Conservation (phyloP, 2,888 invertebrate species). For the Heliconius aoede region DNA sequence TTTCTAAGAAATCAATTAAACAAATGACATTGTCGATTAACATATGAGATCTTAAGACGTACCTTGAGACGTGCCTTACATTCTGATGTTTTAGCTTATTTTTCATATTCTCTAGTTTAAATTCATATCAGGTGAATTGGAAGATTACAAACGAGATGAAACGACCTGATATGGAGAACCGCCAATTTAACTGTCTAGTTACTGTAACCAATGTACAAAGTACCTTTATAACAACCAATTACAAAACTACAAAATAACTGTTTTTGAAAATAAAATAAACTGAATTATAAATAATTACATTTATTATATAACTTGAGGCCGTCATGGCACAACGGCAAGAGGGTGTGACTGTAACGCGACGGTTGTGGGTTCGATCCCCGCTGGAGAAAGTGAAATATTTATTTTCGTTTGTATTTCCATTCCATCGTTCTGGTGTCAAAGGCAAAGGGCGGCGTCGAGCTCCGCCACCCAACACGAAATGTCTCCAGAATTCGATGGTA, state of each 20-base stretch:
- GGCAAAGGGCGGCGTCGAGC: too few species aligned
- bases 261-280: not conserved
- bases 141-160: slow-evolving; percentile 54
- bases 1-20: slow-evolving; percentile 47
- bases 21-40: slow-evolving; percentile 46
- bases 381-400: too few species aligned
- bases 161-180: slow-evolving; percentile 48
- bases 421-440: too few species aligned
- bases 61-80: slow-evolving; percentile 40
- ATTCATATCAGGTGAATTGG: slow-evolving; percentile 57
- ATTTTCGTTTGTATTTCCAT: too few species aligned
- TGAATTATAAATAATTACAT: not conserved
- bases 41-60: slow-evolving; percentile 43
- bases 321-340: too few species aligned
- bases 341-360: too few species aligned
- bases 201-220: slow-evolving; percentile 27
- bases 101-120: slow-evolving; percentile 28
- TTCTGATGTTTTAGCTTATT: slow-evolving; percentile 35
- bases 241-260: too few species aligned
- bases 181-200: slow-evolving; percentile 47
- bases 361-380: too few species aligned
- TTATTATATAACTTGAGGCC: not conserved
- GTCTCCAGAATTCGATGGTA: too few species aligned
- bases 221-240: too few species aligned
- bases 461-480: too few species aligned